These are phyloP conservation scores for Hoplodrina blanda DNA, from an alignment of 2,888 invertebrate genomes.

Conservation along the genomic window DNA sequence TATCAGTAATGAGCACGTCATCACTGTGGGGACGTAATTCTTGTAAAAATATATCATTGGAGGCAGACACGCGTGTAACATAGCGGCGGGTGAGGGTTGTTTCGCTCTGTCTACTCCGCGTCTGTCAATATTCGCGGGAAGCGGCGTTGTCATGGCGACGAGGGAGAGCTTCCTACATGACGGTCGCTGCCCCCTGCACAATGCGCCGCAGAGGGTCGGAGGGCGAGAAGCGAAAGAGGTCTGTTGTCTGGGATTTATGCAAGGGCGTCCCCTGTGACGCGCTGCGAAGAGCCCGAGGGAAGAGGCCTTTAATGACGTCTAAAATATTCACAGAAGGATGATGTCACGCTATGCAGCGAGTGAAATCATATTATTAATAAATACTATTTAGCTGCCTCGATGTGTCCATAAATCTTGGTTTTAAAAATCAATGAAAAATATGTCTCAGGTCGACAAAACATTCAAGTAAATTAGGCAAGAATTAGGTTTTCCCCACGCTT, in stretches of 20 bases:
- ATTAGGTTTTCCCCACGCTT: constrained; percentile 43
- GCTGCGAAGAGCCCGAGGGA: constrained; percentile 56
- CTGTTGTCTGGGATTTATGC: constrained; percentile 81
- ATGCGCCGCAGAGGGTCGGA: constrained; percentile 81
- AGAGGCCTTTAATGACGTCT: constrained; percentile 57
- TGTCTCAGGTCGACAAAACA: not conserved
- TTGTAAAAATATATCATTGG: constrained; percentile 83
- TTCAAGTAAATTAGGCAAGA: constrained; percentile 1
- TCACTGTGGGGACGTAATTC: constrained; percentile 78
- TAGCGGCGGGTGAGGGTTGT: constrained; percentile 61
- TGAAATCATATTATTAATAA: constrained; percentile 29
- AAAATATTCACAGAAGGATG: constrained; percentile 61
- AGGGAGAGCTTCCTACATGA: constrained; percentile 80
- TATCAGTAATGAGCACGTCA: constrained; percentile 84
- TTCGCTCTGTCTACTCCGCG: constrained; percentile 76
- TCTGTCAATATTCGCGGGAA: constrained; percentile 86
- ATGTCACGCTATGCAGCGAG: constrained; percentile 34
- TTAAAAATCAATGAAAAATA: constrained; percentile 10
- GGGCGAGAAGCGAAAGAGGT: constrained; percentile 78
- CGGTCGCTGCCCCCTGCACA: constrained; percentile 84
- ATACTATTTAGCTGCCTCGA: constrained; percentile 24
- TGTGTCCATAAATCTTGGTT: constrained; percentile 42
- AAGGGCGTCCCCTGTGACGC: constrained; percentile 72
- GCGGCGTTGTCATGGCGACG: constrained; percentile 87
- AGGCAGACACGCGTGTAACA: constrained; percentile 73